phyloP scores from a whole-genome alignment of 2,113 vertebrate species.

The Tamias sibiricus region DNA sequence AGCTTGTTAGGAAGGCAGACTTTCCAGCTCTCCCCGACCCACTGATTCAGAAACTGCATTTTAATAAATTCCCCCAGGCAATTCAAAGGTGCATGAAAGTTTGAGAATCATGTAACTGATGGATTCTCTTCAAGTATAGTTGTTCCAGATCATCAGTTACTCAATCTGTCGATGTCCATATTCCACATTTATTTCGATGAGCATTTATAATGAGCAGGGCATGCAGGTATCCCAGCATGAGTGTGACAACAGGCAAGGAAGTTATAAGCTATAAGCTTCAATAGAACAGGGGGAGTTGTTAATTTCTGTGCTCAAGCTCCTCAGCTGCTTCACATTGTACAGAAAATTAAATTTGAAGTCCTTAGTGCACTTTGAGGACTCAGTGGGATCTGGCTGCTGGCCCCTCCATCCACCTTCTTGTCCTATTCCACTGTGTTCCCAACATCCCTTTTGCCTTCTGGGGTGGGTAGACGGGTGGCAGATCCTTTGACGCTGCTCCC shows the following conservation, averaged over 20 bases:
- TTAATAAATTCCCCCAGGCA: background rate
- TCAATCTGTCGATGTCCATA: background rate
- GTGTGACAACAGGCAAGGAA: background rate
- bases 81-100: background rate
- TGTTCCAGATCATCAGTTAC: background rate
- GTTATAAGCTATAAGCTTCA: background rate
- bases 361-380: background rate
- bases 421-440: too few relatives aligned
- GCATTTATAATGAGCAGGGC: background rate
- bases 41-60: background rate
- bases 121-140: background rate
- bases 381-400: background rate
- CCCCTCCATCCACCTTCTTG: background rate
- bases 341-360: background rate
- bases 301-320: background rate
- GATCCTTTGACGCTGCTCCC: background rate
- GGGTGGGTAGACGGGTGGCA: background rate
- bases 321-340: background rate
- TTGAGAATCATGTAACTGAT: background rate
- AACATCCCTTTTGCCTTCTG: background rate
- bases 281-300: background rate
- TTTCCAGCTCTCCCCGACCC: background rate
- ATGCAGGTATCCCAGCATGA: background rate
- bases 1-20: background rate
- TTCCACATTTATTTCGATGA: too few relatives aligned